A percentile compares a stretch with the other conserved stretches of the same genome.
Conservation (phyloP, 2,797 vertebrate species). For the Falco peregrinus region DNA sequence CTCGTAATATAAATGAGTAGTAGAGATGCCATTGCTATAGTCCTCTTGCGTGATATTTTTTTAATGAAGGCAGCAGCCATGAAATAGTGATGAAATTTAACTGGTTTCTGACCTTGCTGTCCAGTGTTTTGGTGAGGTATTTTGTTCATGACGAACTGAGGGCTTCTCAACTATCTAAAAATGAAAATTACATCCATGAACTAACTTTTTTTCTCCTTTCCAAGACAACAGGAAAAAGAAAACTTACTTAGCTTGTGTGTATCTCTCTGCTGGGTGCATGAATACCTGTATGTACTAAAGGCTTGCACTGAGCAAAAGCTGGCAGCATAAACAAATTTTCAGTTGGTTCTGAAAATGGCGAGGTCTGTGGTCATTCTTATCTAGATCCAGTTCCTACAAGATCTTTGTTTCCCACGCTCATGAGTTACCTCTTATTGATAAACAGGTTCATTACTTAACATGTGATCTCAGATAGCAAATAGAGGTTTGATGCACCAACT, state of each 20-base stretch:
- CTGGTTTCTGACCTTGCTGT: background rate
- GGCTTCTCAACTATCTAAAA: background rate
- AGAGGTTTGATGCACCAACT: conserved; percentile 19
- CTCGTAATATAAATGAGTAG: background rate
- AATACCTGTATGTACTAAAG: background rate
- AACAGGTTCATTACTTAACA: conserved; percentile 6
- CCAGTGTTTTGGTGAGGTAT: background rate
- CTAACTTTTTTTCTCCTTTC: background rate
- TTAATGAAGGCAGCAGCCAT: background rate
- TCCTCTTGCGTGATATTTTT: background rate
- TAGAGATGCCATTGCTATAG: background rate
- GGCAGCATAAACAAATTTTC: conserved; percentile 18
- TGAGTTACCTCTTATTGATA: conserved; percentile 27
- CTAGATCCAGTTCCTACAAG: background rate
- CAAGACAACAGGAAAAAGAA: background rate
- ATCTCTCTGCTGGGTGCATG: background rate
- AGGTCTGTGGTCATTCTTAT: conserved; percentile 53
- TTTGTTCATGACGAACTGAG: background rate
- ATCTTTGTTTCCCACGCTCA: conserved; percentile 58
- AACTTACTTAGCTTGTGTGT: background rate
- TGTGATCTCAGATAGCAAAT: conserved; percentile 38
- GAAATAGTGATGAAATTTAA: background rate
- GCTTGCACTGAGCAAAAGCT: background rate
- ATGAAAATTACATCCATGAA: background rate
- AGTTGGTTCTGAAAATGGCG: conserved; percentile 45